Conservation (phyloP, 2,888 invertebrate species). For the Eustalomyia histrio region DNA sequence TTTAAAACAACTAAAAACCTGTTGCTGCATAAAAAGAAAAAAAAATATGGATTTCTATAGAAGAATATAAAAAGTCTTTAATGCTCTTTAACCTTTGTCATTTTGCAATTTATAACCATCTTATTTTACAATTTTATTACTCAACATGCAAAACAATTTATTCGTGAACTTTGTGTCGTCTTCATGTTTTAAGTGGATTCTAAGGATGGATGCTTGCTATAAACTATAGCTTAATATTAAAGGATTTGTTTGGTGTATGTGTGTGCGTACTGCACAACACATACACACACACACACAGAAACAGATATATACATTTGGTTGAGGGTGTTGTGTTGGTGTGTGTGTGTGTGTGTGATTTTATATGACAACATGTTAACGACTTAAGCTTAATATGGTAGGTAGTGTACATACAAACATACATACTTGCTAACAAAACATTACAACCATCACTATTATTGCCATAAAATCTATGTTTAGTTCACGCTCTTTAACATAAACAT, state of each 20-base stretch:
- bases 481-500: constrained; percentile 55
- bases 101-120: constrained; percentile 31
- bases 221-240: constrained; percentile 23
- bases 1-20: constrained; percentile 12
- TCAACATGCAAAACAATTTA: constrained; percentile 53
- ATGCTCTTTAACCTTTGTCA: constrained; percentile 40
- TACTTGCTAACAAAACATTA: constrained; percentile 40
- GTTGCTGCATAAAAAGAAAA: constrained; percentile 8
- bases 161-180: constrained; percentile 46
- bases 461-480: constrained; percentile 49
- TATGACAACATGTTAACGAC: constrained; percentile 61
- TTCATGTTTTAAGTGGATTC: constrained; percentile 18
- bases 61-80: neutral
- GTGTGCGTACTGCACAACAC: neutral
- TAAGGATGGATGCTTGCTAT: constrained; percentile 27
- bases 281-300: too few relatives aligned
- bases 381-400: constrained; percentile 44
- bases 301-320: too few relatives aligned
- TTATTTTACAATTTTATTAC: constrained; percentile 46
- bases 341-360: constrained; percentile 20
- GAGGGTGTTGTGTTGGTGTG: too few relatives aligned
- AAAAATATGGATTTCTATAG: neutral
- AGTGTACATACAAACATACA: constrained; percentile 22
- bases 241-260: constrained; percentile 20
- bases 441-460: constrained; percentile 49